phyloP scores from a whole-genome alignment of 1,140 invertebrate species.

The Tetramorium alpestre region DNA sequence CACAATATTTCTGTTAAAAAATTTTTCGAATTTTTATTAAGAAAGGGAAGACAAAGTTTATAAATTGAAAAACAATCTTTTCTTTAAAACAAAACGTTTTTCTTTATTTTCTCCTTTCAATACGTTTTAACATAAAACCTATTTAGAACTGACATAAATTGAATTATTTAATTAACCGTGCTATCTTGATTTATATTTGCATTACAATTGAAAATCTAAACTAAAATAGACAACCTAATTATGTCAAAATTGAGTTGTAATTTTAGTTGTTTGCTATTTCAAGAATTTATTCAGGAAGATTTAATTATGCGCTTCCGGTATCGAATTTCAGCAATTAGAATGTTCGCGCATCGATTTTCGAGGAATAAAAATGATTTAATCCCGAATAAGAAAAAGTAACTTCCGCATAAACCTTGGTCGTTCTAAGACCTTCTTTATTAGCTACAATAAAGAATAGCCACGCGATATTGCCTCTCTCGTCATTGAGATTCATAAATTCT shows the following conservation, averaged over 20 bases:
- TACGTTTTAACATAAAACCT: neutral
- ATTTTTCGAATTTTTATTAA: neutral
- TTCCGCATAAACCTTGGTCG: slow-evolving; percentile 28
- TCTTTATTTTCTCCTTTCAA: neutral
- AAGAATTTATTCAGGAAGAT: neutral
- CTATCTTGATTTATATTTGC: neutral
- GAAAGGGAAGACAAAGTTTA: neutral
- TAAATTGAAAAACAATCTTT: neutral
- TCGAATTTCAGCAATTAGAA: slow-evolving; percentile 24
- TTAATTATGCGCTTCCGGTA: slow-evolving; percentile 1
- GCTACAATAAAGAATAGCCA: slow-evolving; percentile 72
- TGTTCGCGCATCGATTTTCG: neutral
- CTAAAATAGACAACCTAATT: neutral
- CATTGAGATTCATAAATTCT: slow-evolving; percentile 78
- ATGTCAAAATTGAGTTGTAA: neutral
- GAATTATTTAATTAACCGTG: neutral
- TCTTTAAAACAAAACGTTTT: neutral
- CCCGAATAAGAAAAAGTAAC: slow-evolving; percentile 12
- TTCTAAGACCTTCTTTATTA: slow-evolving; percentile 68
- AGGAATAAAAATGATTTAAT: slow-evolving; percentile 20
- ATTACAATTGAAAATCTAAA: neutral
- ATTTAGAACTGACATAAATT: neutral
- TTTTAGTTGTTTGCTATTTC: neutral
- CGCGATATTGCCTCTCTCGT: slow-evolving; percentile 71
- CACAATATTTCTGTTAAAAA: neutral